Conservation (phyloP, 2,797 vertebrate species). For the Syndactyla subalaris region DNA sequence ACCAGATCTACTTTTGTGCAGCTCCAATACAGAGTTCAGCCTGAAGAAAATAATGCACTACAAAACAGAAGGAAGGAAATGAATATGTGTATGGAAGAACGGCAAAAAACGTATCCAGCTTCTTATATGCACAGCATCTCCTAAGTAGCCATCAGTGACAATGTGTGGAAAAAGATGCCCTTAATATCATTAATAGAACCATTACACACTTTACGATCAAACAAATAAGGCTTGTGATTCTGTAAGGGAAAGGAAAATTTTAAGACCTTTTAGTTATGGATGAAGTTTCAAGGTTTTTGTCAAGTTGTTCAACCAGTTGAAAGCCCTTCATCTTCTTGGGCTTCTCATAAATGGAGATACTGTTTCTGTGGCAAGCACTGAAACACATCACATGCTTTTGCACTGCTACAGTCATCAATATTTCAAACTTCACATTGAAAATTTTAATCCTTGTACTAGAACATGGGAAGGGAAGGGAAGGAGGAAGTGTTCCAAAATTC, state of each 20-base stretch:
- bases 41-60: not conserved
- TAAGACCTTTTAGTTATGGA: not conserved
- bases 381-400: not conserved
- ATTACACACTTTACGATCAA: not conserved
- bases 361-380: not conserved
- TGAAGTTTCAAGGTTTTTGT: not conserved
- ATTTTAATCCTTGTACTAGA: not conserved
- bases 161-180: not conserved
- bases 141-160: not conserved
- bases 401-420: not conserved
- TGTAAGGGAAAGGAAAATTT: not conserved
- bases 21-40: not conserved
- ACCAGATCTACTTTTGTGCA: not conserved
- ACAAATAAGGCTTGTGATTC: not conserved
- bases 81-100: accelerated
- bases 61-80: not conserved
- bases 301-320: not conserved
- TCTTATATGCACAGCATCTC: not conserved
- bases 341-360: not conserved
- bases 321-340: not conserved
- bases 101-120: not conserved
- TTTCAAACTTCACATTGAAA: not conserved
- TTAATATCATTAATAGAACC: not conserved
- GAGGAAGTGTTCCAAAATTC: not conserved
- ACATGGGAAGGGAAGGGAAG: not conserved